Percentiles rank a stretch among this genome's conserved stretches.
Evolutionary conservation across 2,113 vertebrate species (phyloP).

Genomic region (Campylomormyrus numenius): DNA sequence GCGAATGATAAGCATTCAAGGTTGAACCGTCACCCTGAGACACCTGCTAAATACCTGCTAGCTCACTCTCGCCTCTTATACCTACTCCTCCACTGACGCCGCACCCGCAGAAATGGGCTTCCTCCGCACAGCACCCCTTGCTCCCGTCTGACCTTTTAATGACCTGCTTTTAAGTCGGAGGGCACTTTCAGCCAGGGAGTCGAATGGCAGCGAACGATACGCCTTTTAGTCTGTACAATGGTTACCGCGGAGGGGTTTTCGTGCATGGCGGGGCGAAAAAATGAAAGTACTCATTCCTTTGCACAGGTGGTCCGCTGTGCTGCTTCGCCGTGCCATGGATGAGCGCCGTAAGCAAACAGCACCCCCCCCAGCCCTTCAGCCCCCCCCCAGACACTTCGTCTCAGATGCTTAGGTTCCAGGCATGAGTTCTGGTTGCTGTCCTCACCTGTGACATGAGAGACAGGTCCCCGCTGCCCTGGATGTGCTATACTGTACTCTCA

Average conservation of each 20-base stretch:
- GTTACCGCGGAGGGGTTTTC: slow-evolving; percentile 35
- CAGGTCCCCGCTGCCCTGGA: background rate
- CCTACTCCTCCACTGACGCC: slow-evolving; percentile 9
- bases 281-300: slow-evolving; percentile 58
- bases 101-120: slow-evolving; percentile 43
- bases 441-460: background rate
- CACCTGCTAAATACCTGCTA: background rate
- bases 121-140: slow-evolving; percentile 59
- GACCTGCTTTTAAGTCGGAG: slow-evolving; percentile 42
- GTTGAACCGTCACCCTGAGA: background rate
- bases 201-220: slow-evolving; percentile 57
- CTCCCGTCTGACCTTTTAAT: slow-evolving; percentile 56
- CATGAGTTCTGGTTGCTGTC: background rate
- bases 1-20: background rate
- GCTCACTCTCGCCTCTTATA: background rate
- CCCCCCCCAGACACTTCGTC: background rate
- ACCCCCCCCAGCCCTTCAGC: background rate
- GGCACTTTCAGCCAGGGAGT: slow-evolving; percentile 55
- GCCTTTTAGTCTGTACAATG: slow-evolving; percentile 62
- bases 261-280: slow-evolving; percentile 56
- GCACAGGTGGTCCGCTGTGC: slow-evolving; percentile 26
- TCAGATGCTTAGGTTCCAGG: slow-evolving; percentile 8
- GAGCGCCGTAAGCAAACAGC: slow-evolving; percentile 54
- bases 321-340: slow-evolving; percentile 45
- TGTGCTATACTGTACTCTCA: background rate